Base-by-base conservation (phyloP, 2,797 vertebrate species). In the Corythornis leucogaster region DNA sequence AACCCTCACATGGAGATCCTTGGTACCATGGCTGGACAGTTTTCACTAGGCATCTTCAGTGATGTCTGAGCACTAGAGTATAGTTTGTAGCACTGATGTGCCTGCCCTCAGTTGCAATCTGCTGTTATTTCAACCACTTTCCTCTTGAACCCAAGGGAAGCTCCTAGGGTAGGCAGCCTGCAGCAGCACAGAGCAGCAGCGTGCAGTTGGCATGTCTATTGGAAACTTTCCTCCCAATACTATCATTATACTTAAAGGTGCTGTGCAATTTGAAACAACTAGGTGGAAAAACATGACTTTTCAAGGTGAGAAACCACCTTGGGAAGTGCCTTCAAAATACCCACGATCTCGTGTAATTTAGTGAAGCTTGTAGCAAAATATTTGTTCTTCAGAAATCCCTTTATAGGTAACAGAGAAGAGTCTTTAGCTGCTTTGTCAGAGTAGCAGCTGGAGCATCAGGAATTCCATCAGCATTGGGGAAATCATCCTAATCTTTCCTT, bases 401-500 rank as follows among this genome's bases (percentile, higher is more conserved):
- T 67, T 55, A 5, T 4, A 78, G 35, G 53, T 40, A 68, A 38
- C 33, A 64, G 59, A 85, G 78, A 11, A 35, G 21, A 67, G 53
- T 10, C 64, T 82, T 79, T 8, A 63, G 61, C 64, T 63, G 45
- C 74, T 70, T 6, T 74, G 61, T 28, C 75, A 73, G 48, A 88
- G 68, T 4, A 69, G 59, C 63, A 57, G 73, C 59, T 90, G 86
- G 68, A 91, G 40, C 38, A 31, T 55, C 57, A 18, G 48, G 59
- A 88, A 22, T 71, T 74, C 83, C 22, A 7, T 33, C 57, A 90
- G 67, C 61, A 3, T 26, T 55, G 40, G 64, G 57, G 61, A 87
- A 92, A 90, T 80, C 61, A 80, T 87, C 81, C 68, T 77, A 15
- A 74, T 82, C 75, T 82, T 90, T n/a, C 78, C 81, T 92, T 94